Conservation (phyloP, 2,113 vertebrate genomes). For the Canis aureus region DNA sequence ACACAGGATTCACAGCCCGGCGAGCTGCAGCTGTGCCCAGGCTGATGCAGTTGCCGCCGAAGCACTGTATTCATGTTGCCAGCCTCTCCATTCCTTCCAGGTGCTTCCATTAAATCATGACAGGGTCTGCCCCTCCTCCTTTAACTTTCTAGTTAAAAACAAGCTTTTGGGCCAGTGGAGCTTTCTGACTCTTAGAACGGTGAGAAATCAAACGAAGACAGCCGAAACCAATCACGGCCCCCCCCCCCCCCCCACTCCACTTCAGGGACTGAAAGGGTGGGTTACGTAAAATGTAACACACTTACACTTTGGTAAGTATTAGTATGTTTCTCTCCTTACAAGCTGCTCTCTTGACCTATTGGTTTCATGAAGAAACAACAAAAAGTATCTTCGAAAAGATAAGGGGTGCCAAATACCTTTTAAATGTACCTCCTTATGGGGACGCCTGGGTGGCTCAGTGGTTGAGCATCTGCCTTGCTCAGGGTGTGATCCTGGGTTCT, state of each 20-base stretch:
- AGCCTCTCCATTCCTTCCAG: slow-evolving; percentile 29
- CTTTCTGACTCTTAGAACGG: background rate
- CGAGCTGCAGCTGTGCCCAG: slow-evolving; percentile 22
- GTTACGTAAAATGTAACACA: background rate
- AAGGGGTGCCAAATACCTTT: background rate
- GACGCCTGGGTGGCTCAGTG: too few relatives aligned
- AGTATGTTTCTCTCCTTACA: background rate
- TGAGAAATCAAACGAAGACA: background rate
- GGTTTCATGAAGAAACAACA: background rate
- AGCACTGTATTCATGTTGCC: slow-evolving; percentile 64
- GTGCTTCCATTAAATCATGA: slow-evolving; percentile 61
- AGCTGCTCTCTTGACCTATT: background rate
- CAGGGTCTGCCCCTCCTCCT: slow-evolving; percentile 51
- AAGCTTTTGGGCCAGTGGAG: background rate
- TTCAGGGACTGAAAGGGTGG: background rate
- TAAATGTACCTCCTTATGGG: background rate
- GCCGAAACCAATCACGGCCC: fast-evolving
- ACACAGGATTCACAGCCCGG: slow-evolving; percentile 53
- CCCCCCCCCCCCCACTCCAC: background rate
- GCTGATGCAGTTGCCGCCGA: slow-evolving; percentile 66
- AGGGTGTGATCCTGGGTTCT: too few relatives aligned
- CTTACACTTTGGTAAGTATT: background rate
- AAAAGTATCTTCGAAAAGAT: background rate
- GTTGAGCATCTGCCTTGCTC: too few relatives aligned
- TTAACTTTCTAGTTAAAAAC: slow-evolving; percentile 34